Conservation (phyloP, 2,113 vertebrate species). For the Nesogale talazaci region DNA sequence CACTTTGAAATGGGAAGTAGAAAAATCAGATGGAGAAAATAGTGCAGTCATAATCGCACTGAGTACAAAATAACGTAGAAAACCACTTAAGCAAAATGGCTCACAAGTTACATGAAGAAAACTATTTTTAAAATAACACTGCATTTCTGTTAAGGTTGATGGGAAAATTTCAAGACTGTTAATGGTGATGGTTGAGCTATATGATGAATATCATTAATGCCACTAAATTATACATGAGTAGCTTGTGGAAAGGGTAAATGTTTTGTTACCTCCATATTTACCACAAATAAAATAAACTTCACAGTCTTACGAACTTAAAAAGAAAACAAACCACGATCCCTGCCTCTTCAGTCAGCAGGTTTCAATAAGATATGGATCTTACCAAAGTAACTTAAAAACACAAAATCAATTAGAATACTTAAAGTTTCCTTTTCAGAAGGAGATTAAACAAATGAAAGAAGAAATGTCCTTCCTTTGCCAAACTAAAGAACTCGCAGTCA, state of each 20-base stretch:
- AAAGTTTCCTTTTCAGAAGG: background rate
- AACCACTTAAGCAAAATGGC: background rate
- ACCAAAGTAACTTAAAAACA: background rate
- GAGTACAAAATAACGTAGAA: background rate
- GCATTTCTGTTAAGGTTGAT: background rate
- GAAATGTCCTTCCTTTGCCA: background rate
- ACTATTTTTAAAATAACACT: background rate
- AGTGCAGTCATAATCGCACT: background rate
- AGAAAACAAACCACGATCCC: background rate
- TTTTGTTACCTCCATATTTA: background rate
- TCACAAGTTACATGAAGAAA: constrained; percentile 8
- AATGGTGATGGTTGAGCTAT: background rate
- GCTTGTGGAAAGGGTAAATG: background rate
- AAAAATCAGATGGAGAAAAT: background rate
- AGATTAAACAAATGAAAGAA: background rate
- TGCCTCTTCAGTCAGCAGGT: background rate
- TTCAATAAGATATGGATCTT: background rate
- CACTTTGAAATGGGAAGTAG: background rate
- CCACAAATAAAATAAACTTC: background rate
- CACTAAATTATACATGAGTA: background rate
- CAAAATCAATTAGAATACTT: background rate
- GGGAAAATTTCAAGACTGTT: background rate
- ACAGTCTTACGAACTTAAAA: background rate
- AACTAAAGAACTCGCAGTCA: too few relatives aligned
- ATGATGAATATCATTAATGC: background rate